Base-by-base conservation (phyloP, 1,140 invertebrate genomes). In the Temnothorax nylanderi region DNA sequence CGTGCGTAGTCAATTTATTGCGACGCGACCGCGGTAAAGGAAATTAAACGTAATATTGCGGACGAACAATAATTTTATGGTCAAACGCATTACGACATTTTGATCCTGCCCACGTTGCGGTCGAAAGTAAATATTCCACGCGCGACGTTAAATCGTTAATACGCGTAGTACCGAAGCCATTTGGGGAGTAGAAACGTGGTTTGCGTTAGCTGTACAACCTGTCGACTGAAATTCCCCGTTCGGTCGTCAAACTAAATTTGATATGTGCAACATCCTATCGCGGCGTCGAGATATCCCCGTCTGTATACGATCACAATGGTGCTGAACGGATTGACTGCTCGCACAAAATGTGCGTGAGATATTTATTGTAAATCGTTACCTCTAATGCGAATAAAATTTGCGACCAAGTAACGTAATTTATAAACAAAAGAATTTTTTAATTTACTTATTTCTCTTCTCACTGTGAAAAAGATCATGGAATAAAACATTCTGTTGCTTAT, bases 181-280 rank as follows among this genome's bases (percentile, higher is more conserved):
- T 60, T 80, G 65, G 64, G 56, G 81, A 89, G 90, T 85, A 88
- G 90, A 60, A 85, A 87, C 74, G 87, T 49, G 74, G 89, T 89
- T 67, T 67, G 72, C 75, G 60, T 74, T 78, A 76, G 75, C 88
- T 85, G 74, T 87, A 77, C 85, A 87, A 87, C 74, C 85, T 69
- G 85, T 74, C 69, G 82, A 85, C 62, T 62, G 64, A 71, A 89
- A 87, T 85, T 90, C 84, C 84, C 87, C 26, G 67, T 89, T 86
- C 84, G 54, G 84, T 87, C 85, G 84, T 54, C 81, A 82, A 91
- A 90, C 87, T 87, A 88, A 89, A 91, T 91, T 88, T 90, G 90
- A 91, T 84, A 75, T 65, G 88, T 74, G 56, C 85, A 87, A 84
- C 77, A 87, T 72, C 85, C 76, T 86, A 80, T 90, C 84, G 86